These are phyloP conservation scores for Lutjanus erythropterus DNA, from an alignment of 2,113 vertebrate species.

Conservation along the genomic window DNA sequence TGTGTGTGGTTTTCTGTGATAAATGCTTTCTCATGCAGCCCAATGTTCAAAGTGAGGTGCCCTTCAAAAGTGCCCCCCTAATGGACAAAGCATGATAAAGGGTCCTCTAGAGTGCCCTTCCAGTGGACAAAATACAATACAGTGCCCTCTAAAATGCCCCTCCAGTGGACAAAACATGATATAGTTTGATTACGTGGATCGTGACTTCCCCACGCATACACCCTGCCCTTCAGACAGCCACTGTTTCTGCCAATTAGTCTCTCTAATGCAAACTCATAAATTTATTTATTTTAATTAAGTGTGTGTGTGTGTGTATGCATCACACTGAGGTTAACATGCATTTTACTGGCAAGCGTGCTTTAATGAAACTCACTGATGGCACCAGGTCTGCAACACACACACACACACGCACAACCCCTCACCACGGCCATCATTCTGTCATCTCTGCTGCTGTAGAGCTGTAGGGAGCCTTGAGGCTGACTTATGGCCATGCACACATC, in stretches of 20 bases:
- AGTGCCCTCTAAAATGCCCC: no score
- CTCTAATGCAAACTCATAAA: slow-evolving; percentile 5
- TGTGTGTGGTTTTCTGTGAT: slow-evolving; percentile 18
- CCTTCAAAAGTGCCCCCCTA: no score
- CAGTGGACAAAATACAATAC: no score
- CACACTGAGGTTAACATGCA: slow-evolving; percentile 24
- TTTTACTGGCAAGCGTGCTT: slow-evolving; percentile 9
- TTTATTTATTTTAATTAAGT: slow-evolving; percentile 1
- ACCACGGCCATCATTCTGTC: slow-evolving; percentile 53
- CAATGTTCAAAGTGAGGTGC: no score
- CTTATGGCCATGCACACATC: slow-evolving; percentile 45
- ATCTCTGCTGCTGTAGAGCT: slow-evolving; percentile 46
- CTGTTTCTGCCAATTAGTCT: neutral
- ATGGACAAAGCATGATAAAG: no score
- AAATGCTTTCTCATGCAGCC: no score
- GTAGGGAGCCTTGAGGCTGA: slow-evolving; percentile 54
- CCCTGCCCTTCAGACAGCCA: no score
- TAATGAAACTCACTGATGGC: slow-evolving; percentile 53
- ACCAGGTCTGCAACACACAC: slow-evolving; percentile 13
- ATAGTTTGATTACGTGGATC: no score
- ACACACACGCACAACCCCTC: slow-evolving; percentile 11
- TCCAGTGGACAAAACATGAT: no score
- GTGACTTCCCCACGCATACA: no score
- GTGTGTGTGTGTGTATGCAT: neutral
- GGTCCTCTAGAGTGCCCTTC: no score